Evolutionary conservation across 2,888 invertebrate genomes (phyloP).

Genomic region (Pollenia amentaria): DNA sequence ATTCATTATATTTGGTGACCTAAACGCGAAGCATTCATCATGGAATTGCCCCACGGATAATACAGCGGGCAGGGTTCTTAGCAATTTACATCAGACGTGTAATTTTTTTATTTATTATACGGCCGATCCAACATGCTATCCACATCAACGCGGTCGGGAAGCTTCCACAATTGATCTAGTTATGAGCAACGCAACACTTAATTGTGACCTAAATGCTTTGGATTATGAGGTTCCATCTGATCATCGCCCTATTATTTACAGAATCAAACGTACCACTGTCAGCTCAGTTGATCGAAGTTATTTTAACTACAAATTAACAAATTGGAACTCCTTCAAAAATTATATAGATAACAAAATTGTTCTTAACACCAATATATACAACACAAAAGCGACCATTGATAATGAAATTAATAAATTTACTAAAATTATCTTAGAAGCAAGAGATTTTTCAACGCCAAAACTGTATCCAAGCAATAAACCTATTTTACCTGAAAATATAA

Average conservation of each 20-base stretch:
- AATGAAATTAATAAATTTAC: slow-evolving; percentile 15
- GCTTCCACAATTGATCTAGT: slow-evolving; percentile 36
- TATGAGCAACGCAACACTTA: slow-evolving; percentile 16
- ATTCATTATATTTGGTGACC: too few relatives aligned
- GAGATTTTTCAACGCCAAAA: slow-evolving; percentile 13
- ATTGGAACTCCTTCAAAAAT: background rate
- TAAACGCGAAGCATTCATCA: too few relatives aligned
- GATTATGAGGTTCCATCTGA: slow-evolving; percentile 29
- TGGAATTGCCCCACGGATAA: background rate
- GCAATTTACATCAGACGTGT: slow-evolving; percentile 5
- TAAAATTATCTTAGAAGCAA: slow-evolving; percentile 1
- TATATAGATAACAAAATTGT: slow-evolving; percentile 17
- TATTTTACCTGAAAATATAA: slow-evolving; percentile 7
- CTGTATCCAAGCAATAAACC: background rate
- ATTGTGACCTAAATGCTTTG: background rate
- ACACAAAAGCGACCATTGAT: slow-evolving; percentile 8
- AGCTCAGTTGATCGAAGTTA: background rate
- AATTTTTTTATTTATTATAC: slow-evolving; percentile 24
- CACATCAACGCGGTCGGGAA: background rate
- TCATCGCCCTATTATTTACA: slow-evolving; percentile 28
- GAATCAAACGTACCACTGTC: background rate
- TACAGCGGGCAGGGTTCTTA: too few relatives aligned
- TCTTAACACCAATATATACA: background rate
- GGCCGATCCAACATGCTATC: slow-evolving; percentile 23
- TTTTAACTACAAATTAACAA: too few relatives aligned